These are phyloP conservation scores for Metellina segmentata DNA, from an alignment of 2,888 invertebrate species.

Conservation along the genomic window DNA sequence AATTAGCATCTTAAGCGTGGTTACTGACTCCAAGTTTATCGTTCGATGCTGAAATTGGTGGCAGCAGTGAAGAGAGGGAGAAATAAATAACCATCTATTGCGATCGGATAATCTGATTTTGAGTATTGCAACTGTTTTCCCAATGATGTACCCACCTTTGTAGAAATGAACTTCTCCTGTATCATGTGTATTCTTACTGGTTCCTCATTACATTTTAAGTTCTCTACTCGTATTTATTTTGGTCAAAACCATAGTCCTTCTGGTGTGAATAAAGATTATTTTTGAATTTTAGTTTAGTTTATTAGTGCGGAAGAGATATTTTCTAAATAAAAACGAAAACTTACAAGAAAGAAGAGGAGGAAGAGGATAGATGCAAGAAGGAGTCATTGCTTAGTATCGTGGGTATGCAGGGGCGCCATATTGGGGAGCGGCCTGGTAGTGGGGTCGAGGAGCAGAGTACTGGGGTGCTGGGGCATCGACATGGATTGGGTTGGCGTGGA, in stretches of 20 bases:
- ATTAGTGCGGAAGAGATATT: neutral
- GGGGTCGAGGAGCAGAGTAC: slow-evolving; percentile 52
- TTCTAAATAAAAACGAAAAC: neutral
- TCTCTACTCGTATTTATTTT: neutral
- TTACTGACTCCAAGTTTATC: too few relatives aligned
- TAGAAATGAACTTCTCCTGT: too few relatives aligned
- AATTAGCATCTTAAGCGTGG: too few relatives aligned
- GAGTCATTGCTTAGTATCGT: slow-evolving; percentile 38
- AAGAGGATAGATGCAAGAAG: neutral
- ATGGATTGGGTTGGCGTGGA: slow-evolving; percentile 70
- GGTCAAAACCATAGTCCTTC: neutral
- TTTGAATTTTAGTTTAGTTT: neutral
- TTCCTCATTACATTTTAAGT: neutral
- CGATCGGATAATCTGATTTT: too few relatives aligned
- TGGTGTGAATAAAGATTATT: neutral
- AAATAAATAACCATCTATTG: too few relatives aligned
- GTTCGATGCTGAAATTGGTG: too few relatives aligned
- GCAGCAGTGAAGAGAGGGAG: too few relatives aligned
- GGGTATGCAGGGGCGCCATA: slow-evolving; percentile 60
- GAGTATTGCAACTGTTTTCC: too few relatives aligned
- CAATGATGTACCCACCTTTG: too few relatives aligned
- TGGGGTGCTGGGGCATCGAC: slow-evolving; percentile 53
- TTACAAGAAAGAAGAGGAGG: slow-evolving; percentile 32
- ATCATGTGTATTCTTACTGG: neutral
- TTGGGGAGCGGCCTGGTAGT: slow-evolving; percentile 33